phyloP scores from a whole-genome alignment of 2,888 invertebrate genomes.

The Seira musarum region DNA sequence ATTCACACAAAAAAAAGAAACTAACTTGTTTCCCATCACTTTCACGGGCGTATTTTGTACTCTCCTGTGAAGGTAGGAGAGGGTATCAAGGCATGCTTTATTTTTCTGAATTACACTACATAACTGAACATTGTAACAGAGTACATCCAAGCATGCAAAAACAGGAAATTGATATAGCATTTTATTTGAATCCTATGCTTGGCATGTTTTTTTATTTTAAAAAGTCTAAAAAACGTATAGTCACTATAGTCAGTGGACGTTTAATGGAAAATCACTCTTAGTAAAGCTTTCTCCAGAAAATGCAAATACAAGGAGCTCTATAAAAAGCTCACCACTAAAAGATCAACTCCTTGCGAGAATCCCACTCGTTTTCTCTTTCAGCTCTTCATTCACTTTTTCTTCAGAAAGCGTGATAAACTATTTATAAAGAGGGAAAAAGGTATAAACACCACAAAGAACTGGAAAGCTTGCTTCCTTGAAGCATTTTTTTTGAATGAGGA shows the following conservation, averaged over 20 bases:
- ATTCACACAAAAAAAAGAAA: not conserved
- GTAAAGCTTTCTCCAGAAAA: constrained; percentile 2
- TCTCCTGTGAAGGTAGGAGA: not conserved
- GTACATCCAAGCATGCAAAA: not conserved
- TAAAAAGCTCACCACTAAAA: constrained; percentile 33
- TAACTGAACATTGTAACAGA: constrained; percentile 15
- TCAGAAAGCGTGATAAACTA: constrained; percentile 7
- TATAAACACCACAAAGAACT: no score
- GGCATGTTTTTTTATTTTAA: no score
- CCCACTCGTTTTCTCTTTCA: not conserved
- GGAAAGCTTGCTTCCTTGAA: no score
- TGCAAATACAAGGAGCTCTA: no score
- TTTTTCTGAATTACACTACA: not conserved
- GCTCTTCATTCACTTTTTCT: not conserved
- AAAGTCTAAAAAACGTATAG: no score
- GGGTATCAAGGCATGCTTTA: not conserved
- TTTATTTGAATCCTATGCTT: no score
- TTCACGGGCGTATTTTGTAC: no score
- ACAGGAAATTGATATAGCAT: constrained; percentile 41
- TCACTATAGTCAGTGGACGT: no score
- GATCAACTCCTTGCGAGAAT: constrained; percentile 40
- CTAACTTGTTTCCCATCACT: no score
- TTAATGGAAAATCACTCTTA: no score
- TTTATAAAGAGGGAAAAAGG: constrained; percentile 7
- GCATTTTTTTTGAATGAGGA: constrained; percentile 8